Base-by-base conservation (phyloP, 2,797 vertebrate species). In the Pseudocheirus occidentalis region DNA sequence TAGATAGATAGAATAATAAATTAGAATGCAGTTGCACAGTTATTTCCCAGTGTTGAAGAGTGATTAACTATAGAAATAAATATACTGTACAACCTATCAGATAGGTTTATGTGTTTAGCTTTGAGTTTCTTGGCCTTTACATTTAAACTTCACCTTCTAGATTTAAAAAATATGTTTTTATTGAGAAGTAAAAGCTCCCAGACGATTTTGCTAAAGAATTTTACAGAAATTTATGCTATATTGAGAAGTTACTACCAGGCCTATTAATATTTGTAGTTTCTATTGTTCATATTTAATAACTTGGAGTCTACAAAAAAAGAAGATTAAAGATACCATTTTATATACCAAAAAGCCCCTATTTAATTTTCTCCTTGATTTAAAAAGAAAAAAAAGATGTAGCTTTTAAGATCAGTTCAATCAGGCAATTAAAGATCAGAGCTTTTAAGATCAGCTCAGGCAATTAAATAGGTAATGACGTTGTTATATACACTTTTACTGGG, bases 391-490 rank as follows among this genome's bases (percentile, higher is more conserved):
- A 73, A 97, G 97, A 97, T 97, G 96, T 98, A 97, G 97, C 97
- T 97, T 98, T 98, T 97, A 97, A 98, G 96, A 98, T 98, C 95
- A 97, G 96, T 98, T 98, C 96, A 97, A 97, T 97, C 97, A 98
- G 92, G 97, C 98, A 98, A 97, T 98, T 98, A 98, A 98, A 98
- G 98, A 98, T 97, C 97, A 97, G 98, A 98, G 98, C 98, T 98
- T 97, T 97, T 97, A 97, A 97, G 97, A 97, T 97, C 95, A 96
- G 96, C 95, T 96, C 92, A 97, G 66, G 97, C 97, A 98, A 98
- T 98, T 98, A 98, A 97, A 96, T 97, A 97, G 97, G 92, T 97
- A 97, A 96, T 97, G 56, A 93, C 59, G 96, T 97, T 97, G 95
- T 97, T 97, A 55, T 94, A 92, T 97, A 94, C 95, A 94, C 97